Conservation (phyloP, 1,140 invertebrate species). For the Lepidostoma basale region DNA sequence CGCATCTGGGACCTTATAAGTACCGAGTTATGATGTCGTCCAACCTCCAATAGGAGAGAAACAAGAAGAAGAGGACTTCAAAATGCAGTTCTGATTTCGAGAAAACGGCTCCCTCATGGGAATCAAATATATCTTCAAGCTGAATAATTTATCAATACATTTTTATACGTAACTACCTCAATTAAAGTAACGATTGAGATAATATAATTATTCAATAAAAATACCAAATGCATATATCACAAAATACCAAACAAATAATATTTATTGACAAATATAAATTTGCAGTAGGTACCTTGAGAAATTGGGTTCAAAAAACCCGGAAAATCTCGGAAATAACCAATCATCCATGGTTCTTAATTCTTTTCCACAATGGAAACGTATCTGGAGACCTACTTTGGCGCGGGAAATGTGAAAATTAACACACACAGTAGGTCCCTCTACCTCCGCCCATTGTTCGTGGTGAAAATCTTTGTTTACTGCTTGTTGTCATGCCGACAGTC, state of each 20-base stretch:
- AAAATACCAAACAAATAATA: not conserved
- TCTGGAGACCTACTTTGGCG: no score
- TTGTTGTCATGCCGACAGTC: conserved; percentile 8
- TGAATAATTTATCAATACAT: not conserved
- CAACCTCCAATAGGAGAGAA: no score
- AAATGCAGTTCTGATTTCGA: no score
- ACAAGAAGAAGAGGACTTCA: no score
- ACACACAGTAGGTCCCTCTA: not conserved
- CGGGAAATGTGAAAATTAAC: no score
- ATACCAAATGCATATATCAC: not conserved
- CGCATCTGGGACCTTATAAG: no score
- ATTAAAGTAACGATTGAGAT: not conserved
- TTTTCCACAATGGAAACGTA: no score
- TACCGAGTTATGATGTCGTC: no score
- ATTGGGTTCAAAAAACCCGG: conserved; percentile 5
- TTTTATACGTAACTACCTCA: not conserved
- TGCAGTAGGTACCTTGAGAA: conserved; percentile 22
- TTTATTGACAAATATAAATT: not conserved
- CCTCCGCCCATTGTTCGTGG: not conserved
- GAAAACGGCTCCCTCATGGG: no score
- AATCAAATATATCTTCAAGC: not conserved
- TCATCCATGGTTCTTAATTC: conserved; percentile 2
- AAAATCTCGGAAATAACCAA: conserved; percentile 5
- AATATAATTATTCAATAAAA: not conserved
- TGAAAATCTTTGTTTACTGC: conserved; percentile 16